These are phyloP conservation scores for Halictus quadricinctus DNA, from an alignment of 2,888 invertebrate species.

Conservation along the genomic window DNA sequence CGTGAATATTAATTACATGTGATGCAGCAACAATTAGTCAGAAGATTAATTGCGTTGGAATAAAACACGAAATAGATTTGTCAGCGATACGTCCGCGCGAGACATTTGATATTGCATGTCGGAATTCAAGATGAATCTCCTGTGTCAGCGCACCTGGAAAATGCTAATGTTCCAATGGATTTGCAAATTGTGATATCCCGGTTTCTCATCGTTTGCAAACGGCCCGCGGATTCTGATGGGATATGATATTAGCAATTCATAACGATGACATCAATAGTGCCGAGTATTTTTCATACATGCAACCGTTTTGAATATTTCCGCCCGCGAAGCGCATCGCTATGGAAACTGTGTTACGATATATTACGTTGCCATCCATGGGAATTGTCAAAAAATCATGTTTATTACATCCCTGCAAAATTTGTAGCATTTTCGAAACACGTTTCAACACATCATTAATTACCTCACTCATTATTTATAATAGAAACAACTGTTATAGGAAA, in stretches of 20 bases:
- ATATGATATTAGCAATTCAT: slow-evolving; percentile 61
- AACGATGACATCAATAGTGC: slow-evolving; percentile 40
- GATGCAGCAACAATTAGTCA: not conserved
- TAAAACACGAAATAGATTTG: not conserved
- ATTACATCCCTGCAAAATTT: too few relatives aligned
- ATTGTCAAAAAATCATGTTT: not conserved
- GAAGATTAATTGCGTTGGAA: not conserved
- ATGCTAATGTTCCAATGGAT: slow-evolving; percentile 53
- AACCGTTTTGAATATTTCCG: not conserved
- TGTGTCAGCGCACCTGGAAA: slow-evolving; percentile 4
- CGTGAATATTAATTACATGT: not conserved
- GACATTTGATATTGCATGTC: slow-evolving; percentile 12
- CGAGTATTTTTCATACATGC: not conserved
- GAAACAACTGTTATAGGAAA: too few relatives aligned
- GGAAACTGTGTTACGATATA: not conserved
- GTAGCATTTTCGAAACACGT: too few relatives aligned
- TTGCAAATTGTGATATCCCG: slow-evolving; percentile 41
- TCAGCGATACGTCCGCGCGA: not conserved
- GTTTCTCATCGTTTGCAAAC: slow-evolving; percentile 46
- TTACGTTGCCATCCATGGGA: too few relatives aligned
- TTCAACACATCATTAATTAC: too few relatives aligned
- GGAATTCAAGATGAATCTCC: slow-evolving; percentile 24
- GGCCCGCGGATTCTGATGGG: slow-evolving; percentile 22
- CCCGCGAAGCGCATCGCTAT: not conserved
- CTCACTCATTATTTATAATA: too few relatives aligned